These are phyloP conservation scores for Greenwoodochromis staneri DNA, from an alignment of 2,113 vertebrate genomes.

Conservation along the genomic window DNA sequence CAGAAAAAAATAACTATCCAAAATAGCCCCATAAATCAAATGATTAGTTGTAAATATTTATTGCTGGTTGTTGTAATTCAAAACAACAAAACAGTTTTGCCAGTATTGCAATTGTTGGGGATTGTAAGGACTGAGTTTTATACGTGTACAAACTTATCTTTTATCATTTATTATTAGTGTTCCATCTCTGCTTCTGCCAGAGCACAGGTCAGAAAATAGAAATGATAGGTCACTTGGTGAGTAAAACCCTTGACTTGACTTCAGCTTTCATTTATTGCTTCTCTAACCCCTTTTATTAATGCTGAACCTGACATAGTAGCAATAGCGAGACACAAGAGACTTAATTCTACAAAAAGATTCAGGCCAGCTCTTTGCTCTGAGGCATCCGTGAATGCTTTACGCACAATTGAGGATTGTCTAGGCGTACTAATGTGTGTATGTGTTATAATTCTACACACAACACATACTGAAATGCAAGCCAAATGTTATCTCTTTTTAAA, in stretches of 20 bases:
- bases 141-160: not conserved
- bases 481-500: not conserved
- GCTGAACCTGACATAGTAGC: not conserved
- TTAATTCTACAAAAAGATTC: not conserved
- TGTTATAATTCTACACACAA: not conserved
- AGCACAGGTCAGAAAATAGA: not conserved
- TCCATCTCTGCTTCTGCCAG: not conserved
- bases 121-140: not conserved
- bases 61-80: not conserved
- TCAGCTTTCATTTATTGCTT: not conserved
- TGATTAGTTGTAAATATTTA: not conserved
- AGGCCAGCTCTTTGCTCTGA: not conserved
- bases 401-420: not conserved
- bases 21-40: not conserved
- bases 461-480: not conserved
- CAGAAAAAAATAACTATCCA: not conserved
- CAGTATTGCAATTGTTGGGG: not conserved
- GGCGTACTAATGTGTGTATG: not conserved
- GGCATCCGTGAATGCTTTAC: not conserved
- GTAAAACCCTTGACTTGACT: not conserved
- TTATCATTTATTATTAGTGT: not conserved
- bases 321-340: not conserved
- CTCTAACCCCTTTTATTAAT: not conserved
- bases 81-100: not conserved
- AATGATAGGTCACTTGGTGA: constrained; percentile 26